These are phyloP conservation scores for Aplodontia rufa DNA, from an alignment of 2,113 vertebrate genomes.

Conservation along the genomic window DNA sequence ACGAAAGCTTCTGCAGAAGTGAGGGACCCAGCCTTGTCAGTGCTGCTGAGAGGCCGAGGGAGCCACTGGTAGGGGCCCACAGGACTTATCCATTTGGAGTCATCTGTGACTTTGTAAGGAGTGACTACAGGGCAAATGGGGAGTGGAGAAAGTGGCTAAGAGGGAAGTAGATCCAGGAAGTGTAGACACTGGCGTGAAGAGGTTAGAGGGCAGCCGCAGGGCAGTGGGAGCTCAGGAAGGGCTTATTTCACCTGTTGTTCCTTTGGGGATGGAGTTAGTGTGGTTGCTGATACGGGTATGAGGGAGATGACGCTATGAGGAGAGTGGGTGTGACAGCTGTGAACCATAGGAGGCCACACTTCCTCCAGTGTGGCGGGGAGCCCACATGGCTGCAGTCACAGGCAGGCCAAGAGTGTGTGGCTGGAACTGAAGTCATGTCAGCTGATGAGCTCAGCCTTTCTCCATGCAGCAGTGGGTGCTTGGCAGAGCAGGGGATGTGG, in stretches of 20 bases:
- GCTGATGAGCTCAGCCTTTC: neutral
- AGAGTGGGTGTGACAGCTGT: neutral
- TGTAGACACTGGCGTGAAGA: neutral
- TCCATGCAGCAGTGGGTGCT: neutral
- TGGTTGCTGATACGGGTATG: neutral
- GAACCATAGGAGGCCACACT: neutral
- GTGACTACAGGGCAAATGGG: neutral
- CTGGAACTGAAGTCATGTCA: neutral
- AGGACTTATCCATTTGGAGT: neutral
- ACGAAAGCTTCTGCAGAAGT: neutral
- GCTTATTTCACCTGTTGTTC: fast-evolving
- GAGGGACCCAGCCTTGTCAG: neutral
- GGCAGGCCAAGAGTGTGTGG: neutral
- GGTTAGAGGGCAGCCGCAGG: neutral
- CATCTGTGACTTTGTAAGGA: neutral
- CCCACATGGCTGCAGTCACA: neutral
- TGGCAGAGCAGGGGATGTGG: neutral
- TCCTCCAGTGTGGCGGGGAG: neutral
- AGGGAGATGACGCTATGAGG: neutral
- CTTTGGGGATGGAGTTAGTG: neutral
- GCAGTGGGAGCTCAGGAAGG: neutral
- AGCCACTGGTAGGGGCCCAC: neutral
- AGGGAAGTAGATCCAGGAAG: neutral
- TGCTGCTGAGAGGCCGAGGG: neutral
- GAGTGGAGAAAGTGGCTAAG: neutral